Percentiles rank a stretch among this genome's conserved stretches.
These are phyloP conservation scores for Chaetophractus vellerosus DNA, from an alignment of 2,797 vertebrate genomes.

Conservation along the genomic window DNA sequence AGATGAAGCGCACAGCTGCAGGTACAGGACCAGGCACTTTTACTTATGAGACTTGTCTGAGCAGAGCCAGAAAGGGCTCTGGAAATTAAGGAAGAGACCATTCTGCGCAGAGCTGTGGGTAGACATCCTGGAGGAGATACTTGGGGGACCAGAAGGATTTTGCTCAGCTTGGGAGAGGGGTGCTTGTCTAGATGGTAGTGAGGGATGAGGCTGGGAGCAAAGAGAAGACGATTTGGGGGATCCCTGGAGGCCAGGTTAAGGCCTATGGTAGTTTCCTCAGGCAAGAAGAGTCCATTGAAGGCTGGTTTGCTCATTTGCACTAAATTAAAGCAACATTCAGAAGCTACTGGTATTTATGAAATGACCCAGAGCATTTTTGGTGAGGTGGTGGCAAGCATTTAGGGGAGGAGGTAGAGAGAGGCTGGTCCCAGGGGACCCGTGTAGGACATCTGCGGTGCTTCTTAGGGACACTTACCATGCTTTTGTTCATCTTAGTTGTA, in stretches of 20 bases:
- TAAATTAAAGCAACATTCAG: not conserved
- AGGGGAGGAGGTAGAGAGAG: not conserved
- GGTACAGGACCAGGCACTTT: not conserved
- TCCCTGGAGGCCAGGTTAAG: not conserved
- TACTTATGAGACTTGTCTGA: not conserved
- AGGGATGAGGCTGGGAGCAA: not conserved
- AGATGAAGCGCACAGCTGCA: not conserved
- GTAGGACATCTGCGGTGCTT: not conserved
- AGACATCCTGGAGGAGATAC: not conserved
- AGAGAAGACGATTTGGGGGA: not conserved
- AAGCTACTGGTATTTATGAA: not conserved
- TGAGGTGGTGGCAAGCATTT: not conserved
- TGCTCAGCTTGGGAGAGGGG: not conserved
- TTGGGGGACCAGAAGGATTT: not conserved
- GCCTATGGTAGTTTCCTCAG: not conserved
- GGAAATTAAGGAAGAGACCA: not conserved
- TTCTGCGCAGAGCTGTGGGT: not conserved
- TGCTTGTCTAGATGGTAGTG: not conserved
- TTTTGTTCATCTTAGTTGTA: rapidly evolving
- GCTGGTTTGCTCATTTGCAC: not conserved
- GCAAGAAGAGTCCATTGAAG: not conserved
- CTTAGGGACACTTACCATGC: rapidly evolving
- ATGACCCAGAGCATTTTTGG: not conserved
- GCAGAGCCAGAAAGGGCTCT: not conserved
- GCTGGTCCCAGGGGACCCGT: not conserved